These are phyloP conservation scores for Diaperis boleti DNA, from an alignment of 2,888 invertebrate species.

Conservation along the genomic window DNA sequence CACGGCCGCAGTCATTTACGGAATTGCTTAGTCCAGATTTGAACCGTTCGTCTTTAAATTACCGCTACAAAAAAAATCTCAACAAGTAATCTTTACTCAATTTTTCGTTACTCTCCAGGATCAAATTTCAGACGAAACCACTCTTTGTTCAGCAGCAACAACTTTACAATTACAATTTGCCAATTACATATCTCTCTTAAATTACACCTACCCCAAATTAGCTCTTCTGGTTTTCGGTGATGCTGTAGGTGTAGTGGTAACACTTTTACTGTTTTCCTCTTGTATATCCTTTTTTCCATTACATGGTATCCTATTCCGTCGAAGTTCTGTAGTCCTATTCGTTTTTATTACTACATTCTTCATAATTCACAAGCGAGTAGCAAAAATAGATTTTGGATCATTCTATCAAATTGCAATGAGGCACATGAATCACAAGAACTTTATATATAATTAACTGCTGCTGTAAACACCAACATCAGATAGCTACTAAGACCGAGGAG, in stretches of 20 bases:
- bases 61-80: no score
- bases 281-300: constrained; percentile 43
- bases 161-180: background rate
- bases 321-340: constrained; percentile 50
- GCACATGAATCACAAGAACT: constrained; percentile 20
- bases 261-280: constrained; percentile 5
- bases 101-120: no score
- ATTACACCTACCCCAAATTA: constrained; percentile 7
- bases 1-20: no score
- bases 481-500: background rate
- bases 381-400: constrained; percentile 3
- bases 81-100: no score
- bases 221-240: constrained; percentile 23
- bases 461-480: constrained; percentile 3
- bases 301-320: constrained; percentile 48
- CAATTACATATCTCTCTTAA: background rate
- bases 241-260: background rate
- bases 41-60: no score
- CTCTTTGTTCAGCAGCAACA: background rate
- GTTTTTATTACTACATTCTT: constrained; percentile 50
- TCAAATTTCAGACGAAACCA: no score
- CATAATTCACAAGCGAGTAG: constrained; percentile 40
- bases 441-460: background rate
- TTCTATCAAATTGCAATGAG: constrained; percentile 1
- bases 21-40: no score